These are phyloP conservation scores for Tribolium madens DNA, from an alignment of 1,140 invertebrate species.

Conservation along the genomic window DNA sequence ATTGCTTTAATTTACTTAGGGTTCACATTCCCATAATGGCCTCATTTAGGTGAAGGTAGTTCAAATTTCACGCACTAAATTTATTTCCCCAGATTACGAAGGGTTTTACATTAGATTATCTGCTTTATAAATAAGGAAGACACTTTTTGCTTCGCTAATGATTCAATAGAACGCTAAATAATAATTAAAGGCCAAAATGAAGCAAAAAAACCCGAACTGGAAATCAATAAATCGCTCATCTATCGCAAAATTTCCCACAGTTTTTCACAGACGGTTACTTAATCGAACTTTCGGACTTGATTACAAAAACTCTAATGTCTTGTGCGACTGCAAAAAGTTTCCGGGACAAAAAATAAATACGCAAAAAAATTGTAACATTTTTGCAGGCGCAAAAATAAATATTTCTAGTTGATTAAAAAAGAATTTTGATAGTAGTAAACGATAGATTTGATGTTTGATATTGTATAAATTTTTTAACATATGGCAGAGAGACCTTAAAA, in stretches of 20 bases:
- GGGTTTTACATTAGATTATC: not conserved
- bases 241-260: no score
- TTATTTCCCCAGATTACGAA: not conserved
- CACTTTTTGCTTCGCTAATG: not conserved
- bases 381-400: no score
- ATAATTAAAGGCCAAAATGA: not conserved
- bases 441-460: no score
- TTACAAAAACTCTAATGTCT: slow-evolving; percentile 16
- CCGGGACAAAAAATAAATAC: not conserved
- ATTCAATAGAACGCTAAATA: not conserved
- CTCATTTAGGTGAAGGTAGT: not conserved
- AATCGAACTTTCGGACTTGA: not conserved
- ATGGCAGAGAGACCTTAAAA: no score
- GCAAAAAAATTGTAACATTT: no score
- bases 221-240: not conserved
- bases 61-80: not conserved
- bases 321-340: slow-evolving; percentile 4
- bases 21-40: not conserved
- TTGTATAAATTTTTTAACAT: no score
- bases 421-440: no score
- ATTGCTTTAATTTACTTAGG: not conserved
- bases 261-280: slow-evolving; percentile 3
- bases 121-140: not conserved
- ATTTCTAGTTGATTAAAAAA: no score
- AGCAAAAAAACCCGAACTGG: not conserved